A percentile compares a stretch with the other conserved stretches of the same genome.
Conservation (phyloP, 1,140 invertebrate species). For the Andricus grossulariae region DNA sequence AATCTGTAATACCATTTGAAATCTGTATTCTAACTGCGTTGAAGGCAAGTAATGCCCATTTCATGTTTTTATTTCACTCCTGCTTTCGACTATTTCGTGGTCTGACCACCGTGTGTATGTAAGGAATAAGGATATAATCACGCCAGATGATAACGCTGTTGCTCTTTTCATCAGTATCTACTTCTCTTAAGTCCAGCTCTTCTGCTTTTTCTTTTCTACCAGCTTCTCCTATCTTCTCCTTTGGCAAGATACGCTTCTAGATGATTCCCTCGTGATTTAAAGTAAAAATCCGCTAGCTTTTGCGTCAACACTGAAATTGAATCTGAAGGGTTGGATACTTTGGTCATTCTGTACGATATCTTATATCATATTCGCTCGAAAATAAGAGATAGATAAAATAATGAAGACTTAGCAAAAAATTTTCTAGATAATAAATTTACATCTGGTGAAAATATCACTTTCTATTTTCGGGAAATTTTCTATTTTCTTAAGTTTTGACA, state of each 20-base stretch:
- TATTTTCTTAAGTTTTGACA: too few species aligned
- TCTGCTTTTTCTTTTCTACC: neutral
- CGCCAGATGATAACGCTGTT: slow-evolving; percentile 13
- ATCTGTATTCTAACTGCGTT: neutral
- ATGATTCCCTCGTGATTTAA: slow-evolving; percentile 19
- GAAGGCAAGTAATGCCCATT: neutral
- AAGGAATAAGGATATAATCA: slow-evolving; percentile 21
- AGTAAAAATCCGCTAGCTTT: slow-evolving; percentile 27
- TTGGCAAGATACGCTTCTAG: neutral
- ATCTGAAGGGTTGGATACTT: too few species aligned
- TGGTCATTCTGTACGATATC: too few species aligned
- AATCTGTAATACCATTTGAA: neutral
- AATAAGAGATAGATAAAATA: too few species aligned
- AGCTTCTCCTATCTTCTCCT: slow-evolving; percentile 14
- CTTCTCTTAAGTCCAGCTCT: neutral
- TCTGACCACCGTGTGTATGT: neutral
- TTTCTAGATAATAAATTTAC: too few species aligned
- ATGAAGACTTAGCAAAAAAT: too few species aligned
- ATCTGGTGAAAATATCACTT: too few species aligned
- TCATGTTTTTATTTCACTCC: neutral
- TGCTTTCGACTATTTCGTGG: slow-evolving; percentile 4
- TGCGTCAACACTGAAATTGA: neutral
- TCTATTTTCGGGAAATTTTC: too few species aligned
- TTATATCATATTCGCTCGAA: too few species aligned
- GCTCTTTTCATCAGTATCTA: neutral